Evolutionary conservation across 1,140 invertebrate species (phyloP), one percentile per base, ranked within the genome.

Genomic region (Holcopasites calliopsidis): DNA sequence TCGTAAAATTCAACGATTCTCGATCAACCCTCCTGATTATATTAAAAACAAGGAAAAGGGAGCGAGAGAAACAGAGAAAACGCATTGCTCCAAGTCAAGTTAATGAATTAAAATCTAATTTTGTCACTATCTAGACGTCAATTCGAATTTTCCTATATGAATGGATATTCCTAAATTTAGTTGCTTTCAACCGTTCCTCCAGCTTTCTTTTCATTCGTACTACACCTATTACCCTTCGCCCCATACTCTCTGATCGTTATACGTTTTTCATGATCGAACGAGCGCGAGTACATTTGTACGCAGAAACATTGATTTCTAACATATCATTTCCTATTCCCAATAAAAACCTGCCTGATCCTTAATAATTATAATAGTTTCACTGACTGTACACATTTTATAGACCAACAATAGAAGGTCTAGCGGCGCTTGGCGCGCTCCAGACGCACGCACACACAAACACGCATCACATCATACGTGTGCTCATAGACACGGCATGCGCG

Each of bases 381-480:
- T 91, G 91, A 92, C 91, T 92, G 90, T 91, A 92, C 90, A 91
- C 89, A 88, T 90, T n/a, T n/a, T 91, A 92, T 90, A 91, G 91
- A 91, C 91, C 91, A 92, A 91, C 90, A 91, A 92, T 92, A 90
- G 87, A 88, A 90, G 88, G 90, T 91, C 91, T 90, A 87, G 84
- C 68, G 78, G 84, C 87, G 86, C 89, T 86, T 87, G 80, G 86
- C 86, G 79, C 86, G 83, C 85, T 83, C 79, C 85, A 86, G 88
- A 83, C 87, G 88, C 57, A 72, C 70, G 44, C 55, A 42, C 64
- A 60, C 57, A 35, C 61, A 47, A 6, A 60, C 44, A 44, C 0
- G 2, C 40, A 62, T 40, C 42, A 60, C 21, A 50, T n/a, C 57
- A 35, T 8, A 49, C 21, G 10, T 6, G 28, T 4, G 10, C 35